These are phyloP conservation scores for Synanthedon vespiformis DNA, from an alignment of 2,888 invertebrate genomes.

Conservation along the genomic window DNA sequence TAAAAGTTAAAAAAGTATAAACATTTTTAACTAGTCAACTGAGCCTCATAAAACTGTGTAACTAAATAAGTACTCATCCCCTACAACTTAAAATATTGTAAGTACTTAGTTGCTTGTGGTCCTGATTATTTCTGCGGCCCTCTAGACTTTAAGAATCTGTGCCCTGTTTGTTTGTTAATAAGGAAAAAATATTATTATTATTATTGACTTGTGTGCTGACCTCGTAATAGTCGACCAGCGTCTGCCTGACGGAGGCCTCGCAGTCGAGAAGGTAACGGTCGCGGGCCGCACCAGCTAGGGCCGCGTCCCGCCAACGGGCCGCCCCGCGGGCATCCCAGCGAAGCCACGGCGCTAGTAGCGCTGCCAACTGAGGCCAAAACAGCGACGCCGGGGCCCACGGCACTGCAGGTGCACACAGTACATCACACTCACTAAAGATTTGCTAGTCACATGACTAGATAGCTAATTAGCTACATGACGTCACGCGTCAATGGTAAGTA, in stretches of 20 bases:
- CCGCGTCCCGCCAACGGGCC: constrained; percentile 73
- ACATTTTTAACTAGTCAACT: no score
- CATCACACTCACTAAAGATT: not conserved
- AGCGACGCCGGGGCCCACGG: constrained; percentile 78
- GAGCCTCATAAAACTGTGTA: no score
- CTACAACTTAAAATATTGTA: no score
- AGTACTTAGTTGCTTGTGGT: no score
- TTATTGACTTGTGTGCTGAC: constrained; percentile 24
- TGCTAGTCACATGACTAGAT: not conserved
- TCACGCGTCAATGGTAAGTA: no score
- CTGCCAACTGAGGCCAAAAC: constrained; percentile 76
- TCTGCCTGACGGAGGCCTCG: constrained; percentile 50
- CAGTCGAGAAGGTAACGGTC: constrained; percentile 72
- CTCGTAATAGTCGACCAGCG: constrained; percentile 73
- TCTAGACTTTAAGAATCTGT: no score
- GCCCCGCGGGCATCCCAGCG: constrained; percentile 75
- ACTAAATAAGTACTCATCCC: no score
- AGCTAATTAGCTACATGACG: no score
- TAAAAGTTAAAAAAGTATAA: constrained; percentile 22
- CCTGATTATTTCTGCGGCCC: no score
- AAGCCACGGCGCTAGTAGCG: constrained; percentile 75
- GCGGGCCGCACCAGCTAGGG: constrained; percentile 72
- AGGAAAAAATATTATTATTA: no score
- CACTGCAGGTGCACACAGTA: constrained; percentile 54
- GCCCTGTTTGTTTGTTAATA: no score